Conservation (phyloP, 2,888 invertebrate genomes). For the Germaria angustata region DNA sequence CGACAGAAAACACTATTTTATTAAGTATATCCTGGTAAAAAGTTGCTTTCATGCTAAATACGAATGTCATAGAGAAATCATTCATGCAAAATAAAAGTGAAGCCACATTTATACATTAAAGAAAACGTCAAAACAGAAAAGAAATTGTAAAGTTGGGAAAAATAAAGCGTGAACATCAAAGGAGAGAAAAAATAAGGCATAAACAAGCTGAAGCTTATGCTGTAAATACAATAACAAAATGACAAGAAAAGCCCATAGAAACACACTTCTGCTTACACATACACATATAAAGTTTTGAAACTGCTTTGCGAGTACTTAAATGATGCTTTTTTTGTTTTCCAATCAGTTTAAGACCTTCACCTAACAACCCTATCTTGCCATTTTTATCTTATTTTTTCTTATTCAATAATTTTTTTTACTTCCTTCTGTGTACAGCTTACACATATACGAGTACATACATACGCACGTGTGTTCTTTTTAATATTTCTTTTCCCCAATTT, state of each 20-base stretch:
- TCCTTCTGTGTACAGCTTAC: too few relatives aligned
- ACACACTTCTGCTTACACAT: neutral
- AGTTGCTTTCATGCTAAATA: too few relatives aligned
- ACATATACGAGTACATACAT: neutral
- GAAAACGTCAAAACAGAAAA: neutral
- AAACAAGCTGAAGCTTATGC: conserved; percentile 47
- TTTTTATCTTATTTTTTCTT: conserved; percentile 13
- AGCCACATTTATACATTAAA: neutral
- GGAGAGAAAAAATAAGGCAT: conserved; percentile 48
- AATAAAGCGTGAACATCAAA: too few relatives aligned
- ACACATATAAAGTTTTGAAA: neutral
- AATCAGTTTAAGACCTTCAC: too few relatives aligned
- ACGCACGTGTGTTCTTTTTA: neutral
- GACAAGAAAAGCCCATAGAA: neutral
- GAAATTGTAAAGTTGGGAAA: too few relatives aligned
- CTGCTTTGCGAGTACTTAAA: neutral
- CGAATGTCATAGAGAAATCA: neutral
- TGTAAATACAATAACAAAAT: conserved; percentile 40
- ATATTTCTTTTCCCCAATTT: neutral
- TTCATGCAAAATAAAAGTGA: conserved; percentile 1
- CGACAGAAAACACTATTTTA: too few relatives aligned
- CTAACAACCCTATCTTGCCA: neutral
- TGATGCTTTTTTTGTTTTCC: neutral
- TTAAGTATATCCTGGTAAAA: too few relatives aligned
- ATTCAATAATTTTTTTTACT: neutral